Base-by-base conservation (phyloP, 37 sponge, comb jelly and placozoan genomes). In the Aplysina aerophoba region DNA sequence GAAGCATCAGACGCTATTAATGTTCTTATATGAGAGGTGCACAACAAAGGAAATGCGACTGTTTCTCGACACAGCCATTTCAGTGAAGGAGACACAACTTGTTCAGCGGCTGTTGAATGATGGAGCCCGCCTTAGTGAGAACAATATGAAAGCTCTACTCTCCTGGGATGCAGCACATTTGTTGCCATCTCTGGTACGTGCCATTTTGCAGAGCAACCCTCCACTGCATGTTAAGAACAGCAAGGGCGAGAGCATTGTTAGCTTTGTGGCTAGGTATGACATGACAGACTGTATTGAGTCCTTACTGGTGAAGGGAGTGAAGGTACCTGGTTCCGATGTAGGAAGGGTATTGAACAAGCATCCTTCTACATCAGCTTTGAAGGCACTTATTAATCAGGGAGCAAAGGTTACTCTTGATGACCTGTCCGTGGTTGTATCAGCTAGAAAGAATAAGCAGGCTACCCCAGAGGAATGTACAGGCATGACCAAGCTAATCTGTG, bases 401-500 rank as follows among this genome's bases (percentile, higher is more conserved):
- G 71, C 71, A 69, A 1, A 69, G 34, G 71, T 69, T 31, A 34
- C 71, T 31, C 34, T 69, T 5, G 31, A 25, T 69, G 71, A 30
- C 33, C 34, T 69, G 33, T 31, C 19, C 1, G 71, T 35, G 0
- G 35, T 69, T 69, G 35, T 34, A 19, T 17, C 37, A 0, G 78
- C 54, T 19, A 75, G 78, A 11, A 75, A 50, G 12, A 17, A 41
- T 2, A 36, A 41, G 25, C 20, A 16, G 20, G 44, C 37, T 17
- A 21, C 22, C 5, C 15, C 44, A 19, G n/a, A 38, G 4, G 78
- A 75, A 40, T 75, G 78, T 75, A 12, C 37, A 41, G 15, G 38
- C 37, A 75, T 75, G 78, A 16, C 78, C 37, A 24, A 75, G n/a
- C 15, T 75, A 2, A 75, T 75, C 15, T 75, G 78, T 75, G 41